A percentile compares a stretch with the other conserved stretches of the same genome.
Evolutionary conservation across 2,797 vertebrate genomes (phyloP).

Genomic region (Tinamus major): DNA sequence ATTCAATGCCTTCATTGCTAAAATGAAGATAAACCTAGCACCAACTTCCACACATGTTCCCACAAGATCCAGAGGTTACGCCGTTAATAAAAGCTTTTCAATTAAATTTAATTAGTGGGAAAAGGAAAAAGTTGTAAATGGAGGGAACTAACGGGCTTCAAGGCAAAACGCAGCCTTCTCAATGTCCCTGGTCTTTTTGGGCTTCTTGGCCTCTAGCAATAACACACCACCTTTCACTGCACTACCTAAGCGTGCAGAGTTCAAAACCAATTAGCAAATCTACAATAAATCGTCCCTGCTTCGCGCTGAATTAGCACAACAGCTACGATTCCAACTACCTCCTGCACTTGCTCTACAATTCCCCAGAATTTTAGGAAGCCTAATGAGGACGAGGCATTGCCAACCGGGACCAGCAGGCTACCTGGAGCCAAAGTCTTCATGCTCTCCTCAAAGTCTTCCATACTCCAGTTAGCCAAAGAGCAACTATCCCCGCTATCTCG

Average conservation of each 20-base stretch:
- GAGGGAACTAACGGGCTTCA: neutral
- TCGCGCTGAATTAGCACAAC: neutral
- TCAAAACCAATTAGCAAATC: neutral
- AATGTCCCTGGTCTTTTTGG: too few species aligned
- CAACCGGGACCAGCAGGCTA: neutral
- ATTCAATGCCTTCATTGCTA: neutral
- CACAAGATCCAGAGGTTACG: neutral
- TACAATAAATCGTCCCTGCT: neutral
- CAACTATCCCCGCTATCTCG: neutral
- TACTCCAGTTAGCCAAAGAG: neutral
- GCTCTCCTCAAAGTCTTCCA: neutral
- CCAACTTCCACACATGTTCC: neutral
- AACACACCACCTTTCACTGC: neutral
- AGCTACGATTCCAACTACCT: neutral
- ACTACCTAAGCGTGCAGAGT: neutral
- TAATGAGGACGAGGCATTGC: neutral
- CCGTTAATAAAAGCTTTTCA: neutral
- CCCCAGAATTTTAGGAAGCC: neutral
- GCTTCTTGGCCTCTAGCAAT: too few species aligned
- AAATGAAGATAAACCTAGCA: neutral
- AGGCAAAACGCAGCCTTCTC: neutral
- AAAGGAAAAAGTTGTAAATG: neutral
- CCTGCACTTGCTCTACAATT: neutral
- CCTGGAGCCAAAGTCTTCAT: neutral
- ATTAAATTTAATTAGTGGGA: neutral